A percentile compares a stretch with the other conserved stretches of the same genome.
These are phyloP conservation scores for Eudasyphora cyanicolor DNA, from an alignment of 2,888 invertebrate species.

Conservation along the genomic window DNA sequence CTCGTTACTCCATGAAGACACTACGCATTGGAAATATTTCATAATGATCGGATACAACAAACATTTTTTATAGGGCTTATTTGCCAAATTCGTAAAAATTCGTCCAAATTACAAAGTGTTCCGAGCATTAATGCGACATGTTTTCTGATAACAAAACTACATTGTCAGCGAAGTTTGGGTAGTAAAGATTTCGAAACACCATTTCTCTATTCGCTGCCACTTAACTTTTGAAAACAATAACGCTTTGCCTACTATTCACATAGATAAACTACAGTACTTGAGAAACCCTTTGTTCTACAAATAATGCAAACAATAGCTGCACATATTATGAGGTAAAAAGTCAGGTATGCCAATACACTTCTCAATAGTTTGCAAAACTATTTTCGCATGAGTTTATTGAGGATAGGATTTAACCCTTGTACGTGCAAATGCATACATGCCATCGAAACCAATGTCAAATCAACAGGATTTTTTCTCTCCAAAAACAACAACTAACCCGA, in stretches of 20 bases:
- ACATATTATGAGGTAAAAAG: conserved; percentile 56
- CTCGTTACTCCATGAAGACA: too few species aligned
- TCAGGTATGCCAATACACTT: conserved; percentile 51
- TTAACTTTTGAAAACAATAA: neutral
- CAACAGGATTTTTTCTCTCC: conserved; percentile 14
- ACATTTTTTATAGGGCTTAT: too few species aligned
- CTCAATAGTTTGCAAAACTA: neutral
- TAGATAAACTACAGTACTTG: conserved; percentile 12
- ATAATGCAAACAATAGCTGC: conserved; percentile 43
- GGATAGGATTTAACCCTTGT: conserved; percentile 51
- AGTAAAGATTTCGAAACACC: too few species aligned
- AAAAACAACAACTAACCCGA: too few species aligned
- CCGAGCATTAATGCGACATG: too few species aligned
- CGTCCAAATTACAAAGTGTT: too few species aligned
- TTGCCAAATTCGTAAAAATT: too few species aligned
- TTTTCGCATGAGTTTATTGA: conserved; percentile 41
- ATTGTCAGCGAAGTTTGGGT: too few species aligned
- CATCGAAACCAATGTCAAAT: conserved; percentile 21
- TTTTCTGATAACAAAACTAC: too few species aligned
- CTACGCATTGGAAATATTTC: too few species aligned
- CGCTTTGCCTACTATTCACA: neutral
- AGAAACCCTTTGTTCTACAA: neutral
- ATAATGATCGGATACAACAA: too few species aligned
- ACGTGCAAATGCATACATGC: conserved; percentile 15
- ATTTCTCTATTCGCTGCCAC: neutral